A percentile compares a stretch with the other conserved stretches of the same genome.
Conservation (phyloP, 2,113 vertebrate species). For the Antechinus flavipes region DNA sequence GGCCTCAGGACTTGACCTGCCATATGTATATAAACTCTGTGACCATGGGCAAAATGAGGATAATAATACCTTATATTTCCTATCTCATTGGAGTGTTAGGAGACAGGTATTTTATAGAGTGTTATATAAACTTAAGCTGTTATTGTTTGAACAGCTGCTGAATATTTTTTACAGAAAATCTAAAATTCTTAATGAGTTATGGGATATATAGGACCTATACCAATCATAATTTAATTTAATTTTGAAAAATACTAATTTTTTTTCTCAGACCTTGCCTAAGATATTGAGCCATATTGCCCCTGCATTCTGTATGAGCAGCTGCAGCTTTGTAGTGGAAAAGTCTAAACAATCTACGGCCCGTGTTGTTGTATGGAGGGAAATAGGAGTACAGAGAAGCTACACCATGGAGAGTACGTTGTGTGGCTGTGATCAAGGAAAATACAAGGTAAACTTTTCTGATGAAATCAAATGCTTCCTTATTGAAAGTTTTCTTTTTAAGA, state of each 20-base stretch:
- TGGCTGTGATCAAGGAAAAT: conserved; percentile 98
- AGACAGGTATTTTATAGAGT: not conserved
- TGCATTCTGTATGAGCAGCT: conserved; percentile 97
- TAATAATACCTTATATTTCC: not conserved
- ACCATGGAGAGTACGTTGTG: conserved; percentile 99
- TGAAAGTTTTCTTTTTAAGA: not conserved
- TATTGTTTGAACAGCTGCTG: not conserved
- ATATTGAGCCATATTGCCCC: conserved; percentile 96
- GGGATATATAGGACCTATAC: not conserved
- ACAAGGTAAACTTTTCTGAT: conserved; percentile 88
- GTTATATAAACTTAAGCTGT: not conserved
- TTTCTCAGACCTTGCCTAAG: conserved; percentile 92
- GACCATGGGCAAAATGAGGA: not conserved
- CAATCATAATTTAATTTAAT: not conserved
- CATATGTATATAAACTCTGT: not conserved
- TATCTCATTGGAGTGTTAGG: not conserved
- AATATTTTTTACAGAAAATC: conserved; percentile 26
- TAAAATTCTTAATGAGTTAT: conserved; percentile 8
- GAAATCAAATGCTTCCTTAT: not conserved
- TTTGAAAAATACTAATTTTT: not conserved
- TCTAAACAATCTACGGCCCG: conserved; percentile 98
- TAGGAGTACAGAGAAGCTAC: conserved; percentile 97
- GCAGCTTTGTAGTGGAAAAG: conserved; percentile 99
- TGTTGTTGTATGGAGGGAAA: conserved; percentile 98
- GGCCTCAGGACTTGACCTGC: not conserved